Base-by-base conservation (phyloP, 2,113 vertebrate genomes). In the Ibidorhyncha struthersii region DNA sequence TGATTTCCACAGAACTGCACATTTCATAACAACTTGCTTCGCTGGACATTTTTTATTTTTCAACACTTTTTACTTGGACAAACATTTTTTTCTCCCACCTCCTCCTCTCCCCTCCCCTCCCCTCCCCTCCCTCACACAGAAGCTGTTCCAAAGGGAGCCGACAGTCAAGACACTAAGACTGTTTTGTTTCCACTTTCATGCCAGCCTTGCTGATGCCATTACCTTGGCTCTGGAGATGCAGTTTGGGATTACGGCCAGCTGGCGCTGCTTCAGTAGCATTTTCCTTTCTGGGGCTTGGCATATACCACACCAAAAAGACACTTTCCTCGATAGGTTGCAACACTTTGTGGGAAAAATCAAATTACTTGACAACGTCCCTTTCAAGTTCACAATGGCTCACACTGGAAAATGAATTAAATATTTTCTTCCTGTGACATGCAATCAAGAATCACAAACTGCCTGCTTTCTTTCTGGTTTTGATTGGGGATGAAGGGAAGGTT, bases 331-430 rank as follows among this genome's bases (percentile, higher is more conserved):
- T 9, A 87, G 89, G 91, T 72, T 96, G 91, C 89, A 87, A 95
- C 84, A 55, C 40, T 89, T 72, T 69, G 94, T 95, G 93, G 95
- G 90, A 89, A 66, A 93, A 96, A 85, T 62, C 53, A 93, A 73
- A 89, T 88, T 34, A 85, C 45, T 67, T 69, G 73, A 93, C 23
- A 63, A 76, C 0, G 0, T 88, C 78, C 82, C 89, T 94, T 96
- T 96, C 78, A 87, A 96, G 84, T 82, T 94, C 84, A 91, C 89
- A 91, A 76, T 53, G 66, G 81, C 49, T 95, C 61, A 16, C 29
- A 2, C 49, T 93, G 84, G 66, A 80, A 89, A 95, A 70, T 34
- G 45, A 81, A 70, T 70, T 47, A 32, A 72, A 6, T 47, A 22
- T 94, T 90, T 96, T 96, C 81, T 89, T 93, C 89, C 91, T 89